Evolutionary conservation across 2,113 vertebrate species (phyloP), one percentile per base, ranked within the genome.

Genomic region (Aphyosemion australe): DNA sequence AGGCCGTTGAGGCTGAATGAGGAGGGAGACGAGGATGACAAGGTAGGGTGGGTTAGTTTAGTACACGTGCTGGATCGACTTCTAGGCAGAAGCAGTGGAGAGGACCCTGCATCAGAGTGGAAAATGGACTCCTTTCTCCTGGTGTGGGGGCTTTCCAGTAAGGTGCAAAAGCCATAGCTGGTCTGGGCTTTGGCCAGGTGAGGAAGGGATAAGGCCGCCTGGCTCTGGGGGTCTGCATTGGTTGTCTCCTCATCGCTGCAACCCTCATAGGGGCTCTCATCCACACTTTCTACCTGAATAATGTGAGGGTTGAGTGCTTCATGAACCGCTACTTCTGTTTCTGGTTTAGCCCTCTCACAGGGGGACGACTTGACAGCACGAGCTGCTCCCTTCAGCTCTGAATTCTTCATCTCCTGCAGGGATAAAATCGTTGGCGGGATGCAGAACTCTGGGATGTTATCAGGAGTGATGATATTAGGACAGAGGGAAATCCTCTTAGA

Each of bases 71-170:
- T 92, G 1, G 94, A 94, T 39, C 92, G 84, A 79, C 90, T 91
- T 43, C 92, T 82, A 11, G 93, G 88, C 45, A 94, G 68, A 74
- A 94, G 61, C 70, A 91, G 51, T 8, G 81, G 89, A 51, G 88
- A 58, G 18, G 83, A 83, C 49, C 72, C 84, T 0, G 92, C 65
- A 18, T 94, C 92, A 0, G 87, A 83, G 3, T 96, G 95, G 89
- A 97, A 96, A 72, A 97, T 92, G 0, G 95, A 97, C 83, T 97
- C 96, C 68, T 97, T 97, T 26, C 94, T 90, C 34, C 95, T 89
- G 31, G 94, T 96, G 87, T 97, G 94, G 7, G 95, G 95, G 69
- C 95, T 96, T 86, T 96, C 95, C 60, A 95, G 84, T 71, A 97
- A 84, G 5, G 94, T 93, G 79, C 94, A 96, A 79, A 96, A 95